Evolutionary conservation across 1,140 invertebrate genomes (phyloP), one percentile per base, ranked within the genome.

Genomic region (Hypsibius dujardini): DNA sequence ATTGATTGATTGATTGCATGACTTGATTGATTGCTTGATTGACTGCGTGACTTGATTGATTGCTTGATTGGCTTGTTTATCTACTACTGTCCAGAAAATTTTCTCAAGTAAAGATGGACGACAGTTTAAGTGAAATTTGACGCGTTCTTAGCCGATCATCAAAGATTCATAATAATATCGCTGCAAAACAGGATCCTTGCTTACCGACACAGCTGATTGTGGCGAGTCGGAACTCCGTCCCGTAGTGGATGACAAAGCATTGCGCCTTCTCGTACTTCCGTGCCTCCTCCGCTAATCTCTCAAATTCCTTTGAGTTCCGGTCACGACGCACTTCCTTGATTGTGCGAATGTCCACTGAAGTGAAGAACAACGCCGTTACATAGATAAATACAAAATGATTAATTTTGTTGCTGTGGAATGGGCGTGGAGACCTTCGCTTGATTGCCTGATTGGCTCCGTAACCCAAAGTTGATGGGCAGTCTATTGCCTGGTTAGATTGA

Each of bases 191-290:
- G 7, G 7, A 7, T 56, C 7, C 7, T 56, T 14, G 3, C 78
- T 83, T 83, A 90, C 90, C 88, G 76, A 88, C 86, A 79, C 94
- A 86, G 45, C 91, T 93, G 42, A 93, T 84, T 70, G 87, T 87
- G 76, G 91, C 89, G n/a, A 96, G 80, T 77, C 90, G 88, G 78
- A 96, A 96, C 79, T 91, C 88, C 71, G 83, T 86, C 42, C 92
- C 92, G 83, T 95, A 92, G 77, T 88, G 88, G 46, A 97, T 84
- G 59, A 91, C 86, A 80, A 96, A 95, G 80, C 92, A 95, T 76
- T 87, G 86, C 59, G 84, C 80, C 74, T 80, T 83, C 75, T 94
- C 90, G 59, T 87, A 84, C 75, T 85, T 86, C 76, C 90, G 89
- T 2, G 86, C 82, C 77, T 95, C 92, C 72, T 95, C 91, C 1